Percentiles rank a stretch among this genome's conserved stretches.
phyloP scores from a whole-genome alignment of 2,113 vertebrate genomes.

The Orthonyx spaldingii region DNA sequence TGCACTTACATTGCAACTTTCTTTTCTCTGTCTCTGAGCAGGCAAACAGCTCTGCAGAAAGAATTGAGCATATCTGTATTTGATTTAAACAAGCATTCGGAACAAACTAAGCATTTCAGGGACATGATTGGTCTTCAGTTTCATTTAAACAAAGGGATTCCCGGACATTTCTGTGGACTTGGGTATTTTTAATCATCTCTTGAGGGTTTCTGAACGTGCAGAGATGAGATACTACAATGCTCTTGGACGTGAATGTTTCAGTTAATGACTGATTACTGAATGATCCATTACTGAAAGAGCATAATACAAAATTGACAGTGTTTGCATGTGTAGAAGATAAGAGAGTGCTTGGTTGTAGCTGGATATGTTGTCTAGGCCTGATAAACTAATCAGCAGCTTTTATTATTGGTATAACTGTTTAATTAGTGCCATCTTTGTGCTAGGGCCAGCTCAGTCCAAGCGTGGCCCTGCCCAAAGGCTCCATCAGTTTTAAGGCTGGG shows the following conservation, averaged over 20 bases:
- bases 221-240: background rate
- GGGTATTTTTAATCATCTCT: background rate
- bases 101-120: background rate
- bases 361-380: background rate
- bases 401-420: background rate
- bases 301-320: background rate
- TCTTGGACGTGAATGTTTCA: background rate
- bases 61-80: background rate
- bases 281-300: background rate
- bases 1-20: background rate
- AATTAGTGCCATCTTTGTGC: background rate
- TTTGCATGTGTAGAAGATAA: background rate
- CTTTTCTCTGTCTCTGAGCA: background rate
- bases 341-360: background rate
- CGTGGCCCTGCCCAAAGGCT: background rate
- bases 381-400: background rate
- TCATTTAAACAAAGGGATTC: background rate
- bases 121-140: background rate
- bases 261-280: background rate
- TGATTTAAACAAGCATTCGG: slow-evolving; percentile 3
- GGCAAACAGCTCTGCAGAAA: background rate
- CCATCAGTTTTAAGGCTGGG: background rate
- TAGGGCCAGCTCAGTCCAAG: background rate
- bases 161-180: background rate
- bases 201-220: background rate